Conservation (phyloP, 2,888 invertebrate genomes). For the Eupithecia centaureata region DNA sequence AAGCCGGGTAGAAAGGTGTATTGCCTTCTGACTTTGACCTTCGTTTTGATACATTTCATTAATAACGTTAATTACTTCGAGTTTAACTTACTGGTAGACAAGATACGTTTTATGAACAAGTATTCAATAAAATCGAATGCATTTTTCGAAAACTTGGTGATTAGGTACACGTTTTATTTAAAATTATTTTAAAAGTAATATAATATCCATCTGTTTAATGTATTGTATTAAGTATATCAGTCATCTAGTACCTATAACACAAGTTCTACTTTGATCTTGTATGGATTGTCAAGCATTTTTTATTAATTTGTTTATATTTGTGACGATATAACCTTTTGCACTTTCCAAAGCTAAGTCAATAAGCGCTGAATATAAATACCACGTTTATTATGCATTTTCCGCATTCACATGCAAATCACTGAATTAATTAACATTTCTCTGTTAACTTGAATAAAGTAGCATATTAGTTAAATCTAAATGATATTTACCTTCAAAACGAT, state of each 20-base stretch:
- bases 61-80: not conserved
- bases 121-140: not conserved
- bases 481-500: slow-evolving; percentile 43
- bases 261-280: no score
- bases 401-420: slow-evolving; percentile 6
- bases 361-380: not conserved
- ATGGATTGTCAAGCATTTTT: no score
- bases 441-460: not conserved
- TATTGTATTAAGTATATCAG: no score
- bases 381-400: not conserved
- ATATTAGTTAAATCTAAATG: not conserved
- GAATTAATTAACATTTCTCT: slow-evolving; percentile 12
- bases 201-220: no score
- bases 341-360: not conserved
- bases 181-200: no score
- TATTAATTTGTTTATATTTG: no score
- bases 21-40: slow-evolving; percentile 7
- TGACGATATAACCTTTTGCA: not conserved
- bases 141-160: no score
- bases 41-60: not conserved
- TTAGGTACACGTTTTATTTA: no score
- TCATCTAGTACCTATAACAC: no score
- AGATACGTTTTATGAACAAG: not conserved
- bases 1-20: not conserved
- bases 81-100: not conserved